Percentiles rank a stretch among this genome's conserved stretches.
Evolutionary conservation across 2,797 vertebrate species (phyloP).

Genomic region (Halcyon leucocephala): DNA sequence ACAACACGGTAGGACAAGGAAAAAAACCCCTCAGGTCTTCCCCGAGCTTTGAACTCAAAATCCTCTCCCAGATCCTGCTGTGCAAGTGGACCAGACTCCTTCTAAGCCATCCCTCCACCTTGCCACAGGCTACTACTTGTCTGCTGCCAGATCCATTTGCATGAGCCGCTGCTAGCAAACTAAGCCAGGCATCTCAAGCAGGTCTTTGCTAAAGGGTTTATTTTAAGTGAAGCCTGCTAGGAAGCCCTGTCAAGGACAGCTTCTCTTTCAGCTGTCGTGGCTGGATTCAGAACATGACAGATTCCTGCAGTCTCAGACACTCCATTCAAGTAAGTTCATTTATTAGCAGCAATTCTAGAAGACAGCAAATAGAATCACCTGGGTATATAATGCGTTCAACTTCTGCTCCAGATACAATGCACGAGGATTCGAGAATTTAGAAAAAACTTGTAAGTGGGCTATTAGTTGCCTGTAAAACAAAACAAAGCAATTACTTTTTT

Average conservation of each 20-base stretch:
- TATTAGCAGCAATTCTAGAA: background rate
- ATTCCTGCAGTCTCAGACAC: background rate
- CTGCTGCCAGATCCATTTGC: background rate
- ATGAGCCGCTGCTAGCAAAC: background rate
- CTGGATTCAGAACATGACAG: background rate
- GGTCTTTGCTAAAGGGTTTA: background rate
- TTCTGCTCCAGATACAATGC: slow-evolving; percentile 90
- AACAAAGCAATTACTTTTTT: background rate
- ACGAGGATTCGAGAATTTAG: slow-evolving; percentile 94
- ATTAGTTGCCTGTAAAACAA: slow-evolving; percentile 87
- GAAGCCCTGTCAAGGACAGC: background rate
- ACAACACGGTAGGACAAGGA: background rate
- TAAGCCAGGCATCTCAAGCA: background rate
- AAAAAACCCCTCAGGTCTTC: background rate
- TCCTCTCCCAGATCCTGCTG: background rate
- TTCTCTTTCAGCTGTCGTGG: background rate
- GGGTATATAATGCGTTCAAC: slow-evolving; percentile 88
- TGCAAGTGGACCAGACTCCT: background rate
- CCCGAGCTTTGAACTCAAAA: background rate
- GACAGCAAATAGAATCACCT: slow-evolving; percentile 79
- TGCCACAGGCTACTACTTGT: background rate
- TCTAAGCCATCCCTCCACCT: background rate
- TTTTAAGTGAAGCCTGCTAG: background rate
- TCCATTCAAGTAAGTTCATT: background rate
- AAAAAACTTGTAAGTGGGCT: slow-evolving; percentile 91